phyloP scores from a whole-genome alignment of 2,888 invertebrate genomes.

The Orgyia antiqua region DNA sequence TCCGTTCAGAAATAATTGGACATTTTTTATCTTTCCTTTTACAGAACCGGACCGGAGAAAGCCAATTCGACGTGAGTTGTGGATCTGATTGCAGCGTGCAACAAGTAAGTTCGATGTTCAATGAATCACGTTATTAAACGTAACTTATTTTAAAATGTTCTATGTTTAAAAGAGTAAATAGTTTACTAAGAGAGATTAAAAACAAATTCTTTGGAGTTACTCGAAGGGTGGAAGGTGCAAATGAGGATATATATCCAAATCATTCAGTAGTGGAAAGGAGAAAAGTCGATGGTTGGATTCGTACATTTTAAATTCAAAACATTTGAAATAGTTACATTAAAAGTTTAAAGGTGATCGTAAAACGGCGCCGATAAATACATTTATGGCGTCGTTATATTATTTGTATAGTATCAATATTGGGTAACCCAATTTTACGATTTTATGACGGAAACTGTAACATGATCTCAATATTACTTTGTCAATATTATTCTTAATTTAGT shows the following conservation, averaged over 20 bases:
- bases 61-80: conserved; percentile 83
- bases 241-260: no score
- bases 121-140: neutral
- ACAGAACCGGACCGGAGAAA: conserved; percentile 84
- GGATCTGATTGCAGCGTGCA: conserved; percentile 84
- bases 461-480: conserved; percentile 1
- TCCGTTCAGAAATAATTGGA: conserved; percentile 7
- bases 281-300: no score
- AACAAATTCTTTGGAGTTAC: no score
- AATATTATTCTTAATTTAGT: conserved; percentile 1
- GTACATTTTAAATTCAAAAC: no score
- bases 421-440: conserved; percentile 35
- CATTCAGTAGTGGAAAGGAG: no score
- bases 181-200: no score
- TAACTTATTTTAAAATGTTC: neutral
- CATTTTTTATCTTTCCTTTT: conserved; percentile 14
- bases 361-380: no score
- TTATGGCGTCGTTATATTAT: conserved; percentile 19
- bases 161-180: neutral
- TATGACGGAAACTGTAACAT: conserved; percentile 34
- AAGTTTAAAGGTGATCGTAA: no score
- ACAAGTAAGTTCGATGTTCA: conserved; percentile 79
- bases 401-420: conserved; percentile 31
- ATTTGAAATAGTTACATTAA: no score
- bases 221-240: no score